Base-by-base conservation (phyloP, 2,888 invertebrate genomes). In the Drosophila ezoana region DNA sequence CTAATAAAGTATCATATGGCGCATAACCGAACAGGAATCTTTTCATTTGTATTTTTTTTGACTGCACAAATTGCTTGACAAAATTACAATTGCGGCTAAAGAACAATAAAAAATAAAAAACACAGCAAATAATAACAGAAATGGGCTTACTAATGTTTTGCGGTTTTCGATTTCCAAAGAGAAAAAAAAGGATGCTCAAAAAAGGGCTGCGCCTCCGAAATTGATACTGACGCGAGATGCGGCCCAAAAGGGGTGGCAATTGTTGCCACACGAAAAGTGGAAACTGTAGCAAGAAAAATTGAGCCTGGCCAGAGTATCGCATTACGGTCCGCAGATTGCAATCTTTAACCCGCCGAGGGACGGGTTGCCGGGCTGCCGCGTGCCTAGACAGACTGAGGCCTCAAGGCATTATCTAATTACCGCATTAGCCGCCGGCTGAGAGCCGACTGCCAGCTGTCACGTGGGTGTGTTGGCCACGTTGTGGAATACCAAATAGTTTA, bases 361-460 rank as follows among this genome's bases (percentile, higher is more conserved):
- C 57, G 38, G 28, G 14, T 6, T 62, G 18, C 18, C 57, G 38
- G 28, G 14, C 5, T 62, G 77, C 80, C 89, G 67, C 89, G 89
- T 86, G 85, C 81, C 89, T 35, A 28, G 10, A 9, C 23, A 28
- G 23, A 3, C 23, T 6, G 44, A 14, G 37, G n/a, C 16, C 43
- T 16, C 8, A 32, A 61, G 76, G 75, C 59, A 87, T 81, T 74
- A 85, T 87, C 81, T 89, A 89, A 86, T 86, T 86, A 89, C 75
- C 87, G 76, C 76, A 83, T 86, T 88, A 89, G 77, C 61, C 49
- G 67, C 72, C 57, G 58, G 44, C 32, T 47, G 53, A 47, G 33
- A 38, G 13, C 14, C 67, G 61, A 6, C 23, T 5, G 13, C 28
- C 89, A 89, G 70, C 86, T 85, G 70, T 54, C 70, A 54, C 66